Evolutionary conservation across 2,888 invertebrate species (phyloP).

Genomic region (Galeruca laticollis): DNA sequence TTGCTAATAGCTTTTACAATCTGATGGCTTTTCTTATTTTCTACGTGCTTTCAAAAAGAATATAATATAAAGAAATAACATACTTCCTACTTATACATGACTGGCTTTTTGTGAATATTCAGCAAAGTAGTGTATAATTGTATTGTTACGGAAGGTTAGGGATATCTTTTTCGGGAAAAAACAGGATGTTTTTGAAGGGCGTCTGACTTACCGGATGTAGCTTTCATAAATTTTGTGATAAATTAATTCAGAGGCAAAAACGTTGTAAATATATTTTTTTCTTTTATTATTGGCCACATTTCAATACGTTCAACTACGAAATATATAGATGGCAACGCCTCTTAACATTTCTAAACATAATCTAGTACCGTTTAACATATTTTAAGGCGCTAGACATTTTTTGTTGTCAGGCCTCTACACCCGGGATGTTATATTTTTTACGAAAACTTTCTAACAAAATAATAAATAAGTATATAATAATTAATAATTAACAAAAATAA

Average conservation of each 20-base stretch:
- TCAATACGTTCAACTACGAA: too few relatives aligned
- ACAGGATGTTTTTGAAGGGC: neutral
- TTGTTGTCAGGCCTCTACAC: too few relatives aligned
- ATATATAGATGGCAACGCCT: too few relatives aligned
- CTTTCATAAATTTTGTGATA: neutral
- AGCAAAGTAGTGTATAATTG: slow-evolving; percentile 35
- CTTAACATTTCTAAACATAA: too few relatives aligned
- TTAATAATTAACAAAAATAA: too few relatives aligned
- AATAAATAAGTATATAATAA: too few relatives aligned
- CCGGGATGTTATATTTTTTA: too few relatives aligned
- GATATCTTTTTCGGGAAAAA: neutral
- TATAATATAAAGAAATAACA: slow-evolving; percentile 34
- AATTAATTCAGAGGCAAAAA: neutral
- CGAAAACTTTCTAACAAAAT: too few relatives aligned
- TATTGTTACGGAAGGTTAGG: neutral
- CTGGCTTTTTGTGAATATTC: slow-evolving; percentile 41
- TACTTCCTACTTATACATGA: slow-evolving; percentile 52
- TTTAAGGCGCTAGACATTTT: too few relatives aligned
- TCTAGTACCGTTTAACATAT: too few relatives aligned
- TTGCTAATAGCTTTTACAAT: slow-evolving; percentile 42
- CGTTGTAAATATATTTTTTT: too few relatives aligned
- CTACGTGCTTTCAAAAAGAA: slow-evolving; percentile 29
- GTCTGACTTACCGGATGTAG: neutral
- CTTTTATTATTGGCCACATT: too few relatives aligned
- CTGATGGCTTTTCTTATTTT: slow-evolving; percentile 33